Conservation (phyloP, 2,888 invertebrate genomes). For the Isoperla grammatica region DNA sequence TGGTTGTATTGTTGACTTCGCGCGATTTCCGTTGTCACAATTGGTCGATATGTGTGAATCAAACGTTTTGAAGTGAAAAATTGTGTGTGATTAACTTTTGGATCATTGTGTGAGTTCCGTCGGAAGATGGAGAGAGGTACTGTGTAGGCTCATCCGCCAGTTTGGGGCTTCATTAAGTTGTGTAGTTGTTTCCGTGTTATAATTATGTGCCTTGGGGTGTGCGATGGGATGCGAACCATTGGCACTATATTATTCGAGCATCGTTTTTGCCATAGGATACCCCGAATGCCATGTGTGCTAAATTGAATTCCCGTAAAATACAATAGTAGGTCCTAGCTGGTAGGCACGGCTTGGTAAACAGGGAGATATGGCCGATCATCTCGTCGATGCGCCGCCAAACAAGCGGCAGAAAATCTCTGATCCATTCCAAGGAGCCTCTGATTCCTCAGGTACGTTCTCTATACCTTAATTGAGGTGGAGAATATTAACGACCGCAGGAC, state of each 20-base stretch:
- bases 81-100: conserved; percentile 33
- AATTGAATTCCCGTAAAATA: conserved; percentile 43
- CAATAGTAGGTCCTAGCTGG: conserved; percentile 34
- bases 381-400: conserved; percentile 91
- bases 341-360: conserved; percentile 54
- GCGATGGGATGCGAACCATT: conserved; percentile 63
- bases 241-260: conserved; percentile 46
- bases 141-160: conserved; percentile 40
- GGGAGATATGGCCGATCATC: conserved; percentile 83
- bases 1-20: conserved; percentile 35
- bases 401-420: conserved; percentile 90
- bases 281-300: conserved; percentile 45
- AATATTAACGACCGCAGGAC: neutral
- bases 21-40: conserved; percentile 30
- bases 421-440: conserved; percentile 75
- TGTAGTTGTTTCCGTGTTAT: conserved; percentile 65
- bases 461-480: neutral
- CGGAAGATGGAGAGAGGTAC: conserved; percentile 70
- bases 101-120: conserved; percentile 67
- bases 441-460: conserved; percentile 65
- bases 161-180: conserved; percentile 73
- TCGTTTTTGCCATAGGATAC: conserved; percentile 40
- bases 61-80: conserved; percentile 37
- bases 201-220: conserved; percentile 73
- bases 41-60: conserved; percentile 43